Conservation (phyloP, 2,888 invertebrate genomes). For the Drosophila longiperda region DNA sequence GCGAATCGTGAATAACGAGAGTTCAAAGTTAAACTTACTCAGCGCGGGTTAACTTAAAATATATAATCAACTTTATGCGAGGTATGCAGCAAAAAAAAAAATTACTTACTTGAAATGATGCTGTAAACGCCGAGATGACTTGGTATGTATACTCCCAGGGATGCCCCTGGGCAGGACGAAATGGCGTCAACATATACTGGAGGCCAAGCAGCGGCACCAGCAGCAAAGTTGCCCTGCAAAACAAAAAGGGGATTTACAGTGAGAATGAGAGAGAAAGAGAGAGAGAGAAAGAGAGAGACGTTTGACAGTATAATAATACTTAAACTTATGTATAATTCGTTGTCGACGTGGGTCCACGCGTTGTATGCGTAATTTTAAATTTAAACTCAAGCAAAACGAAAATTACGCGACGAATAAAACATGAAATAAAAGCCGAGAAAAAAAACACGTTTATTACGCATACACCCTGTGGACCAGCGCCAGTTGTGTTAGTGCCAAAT, state of each 20-base stretch:
- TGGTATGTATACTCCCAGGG: conserved; percentile 92
- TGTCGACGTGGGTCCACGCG: conserved; percentile 56
- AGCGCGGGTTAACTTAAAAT: neutral
- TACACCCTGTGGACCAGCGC: conserved; percentile 58
- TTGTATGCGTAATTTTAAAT: conserved; percentile 79
- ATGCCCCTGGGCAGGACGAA: conserved; percentile 90
- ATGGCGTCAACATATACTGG: conserved; percentile 95
- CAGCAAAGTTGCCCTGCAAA: conserved; percentile 91
- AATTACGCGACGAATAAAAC: conserved; percentile 47
- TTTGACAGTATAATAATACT: conserved; percentile 45
- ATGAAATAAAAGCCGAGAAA: conserved; percentile 9
- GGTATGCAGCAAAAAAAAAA: conserved; percentile 34
- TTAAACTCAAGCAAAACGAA: conserved; percentile 62
- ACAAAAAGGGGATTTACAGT: conserved; percentile 2
- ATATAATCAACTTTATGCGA: neutral
- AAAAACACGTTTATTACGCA: conserved; percentile 64
- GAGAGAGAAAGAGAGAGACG: neutral
- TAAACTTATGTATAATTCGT: conserved; percentile 55
- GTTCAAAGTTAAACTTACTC: neutral
- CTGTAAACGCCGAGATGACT: conserved; percentile 93
- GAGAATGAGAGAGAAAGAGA: conserved; percentile 15
- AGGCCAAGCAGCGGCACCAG: conserved; percentile 96
- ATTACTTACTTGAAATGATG: conserved; percentile 92
- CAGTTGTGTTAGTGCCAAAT: conserved; percentile 26
- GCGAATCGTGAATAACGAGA: neutral